These are phyloP conservation scores for Otis tarda DNA, from an alignment of 2,113 vertebrate genomes.

Conservation along the genomic window DNA sequence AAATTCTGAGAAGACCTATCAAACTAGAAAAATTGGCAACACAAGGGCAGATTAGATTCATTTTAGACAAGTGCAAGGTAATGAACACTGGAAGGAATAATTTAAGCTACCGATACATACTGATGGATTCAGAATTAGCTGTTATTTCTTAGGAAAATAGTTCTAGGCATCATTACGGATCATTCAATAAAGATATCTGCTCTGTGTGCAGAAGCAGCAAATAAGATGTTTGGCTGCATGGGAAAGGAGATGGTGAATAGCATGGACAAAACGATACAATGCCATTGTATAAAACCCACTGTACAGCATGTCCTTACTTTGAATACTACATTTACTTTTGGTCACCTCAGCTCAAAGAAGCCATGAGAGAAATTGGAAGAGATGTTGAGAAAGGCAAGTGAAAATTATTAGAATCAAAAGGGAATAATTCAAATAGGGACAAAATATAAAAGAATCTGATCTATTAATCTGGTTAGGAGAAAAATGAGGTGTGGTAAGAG, in stretches of 20 bases:
- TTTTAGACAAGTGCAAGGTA: slow-evolving; percentile 28
- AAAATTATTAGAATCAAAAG: background rate
- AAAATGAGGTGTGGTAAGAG: background rate
- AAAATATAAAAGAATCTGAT: background rate
- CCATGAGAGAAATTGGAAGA: background rate
- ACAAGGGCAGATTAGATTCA: slow-evolving; percentile 4
- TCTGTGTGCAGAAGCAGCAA: background rate
- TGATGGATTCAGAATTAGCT: slow-evolving; percentile 31
- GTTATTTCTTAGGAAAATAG: slow-evolving; percentile 18
- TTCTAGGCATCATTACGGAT: slow-evolving; percentile 6
- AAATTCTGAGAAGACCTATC: background rate
- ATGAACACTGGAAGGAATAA: slow-evolving; percentile 8
- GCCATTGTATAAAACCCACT: background rate
- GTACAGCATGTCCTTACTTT: background rate
- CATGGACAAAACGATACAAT: background rate
- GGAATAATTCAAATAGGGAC: background rate
- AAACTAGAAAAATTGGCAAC: background rate
- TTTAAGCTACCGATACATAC: slow-evolving; percentile 2
- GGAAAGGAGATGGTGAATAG: background rate
- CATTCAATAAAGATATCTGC: slow-evolving; percentile 24
- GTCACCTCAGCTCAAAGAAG: background rate
- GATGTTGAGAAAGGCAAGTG: background rate
- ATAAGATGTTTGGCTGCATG: background rate
- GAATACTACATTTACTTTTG: background rate
- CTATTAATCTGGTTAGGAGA: background rate